phyloP scores from a whole-genome alignment of 2,797 vertebrate species.

The Vultur gryphus region DNA sequence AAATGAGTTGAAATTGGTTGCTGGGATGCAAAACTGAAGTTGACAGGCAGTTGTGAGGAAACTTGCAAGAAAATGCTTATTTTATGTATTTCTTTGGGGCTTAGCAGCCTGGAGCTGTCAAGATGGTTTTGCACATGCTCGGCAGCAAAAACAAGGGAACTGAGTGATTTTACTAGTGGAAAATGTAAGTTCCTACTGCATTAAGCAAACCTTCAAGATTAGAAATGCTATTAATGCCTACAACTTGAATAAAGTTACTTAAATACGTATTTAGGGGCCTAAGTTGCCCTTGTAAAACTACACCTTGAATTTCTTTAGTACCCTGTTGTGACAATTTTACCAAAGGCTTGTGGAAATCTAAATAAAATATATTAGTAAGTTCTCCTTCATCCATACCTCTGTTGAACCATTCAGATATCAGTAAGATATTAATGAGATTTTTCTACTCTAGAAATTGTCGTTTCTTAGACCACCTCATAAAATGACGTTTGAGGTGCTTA shows the following conservation, averaged over 20 bases:
- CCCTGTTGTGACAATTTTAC: background rate
- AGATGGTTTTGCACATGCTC: constrained; percentile 48
- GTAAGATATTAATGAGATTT: background rate
- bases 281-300: background rate
- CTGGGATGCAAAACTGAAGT: constrained; percentile 53
- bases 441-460: background rate
- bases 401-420: background rate
- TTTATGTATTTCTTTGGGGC: constrained; percentile 49
- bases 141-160: constrained; percentile 7
- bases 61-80: constrained; percentile 56
- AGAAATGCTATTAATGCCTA: constrained; percentile 4
- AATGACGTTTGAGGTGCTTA: background rate
- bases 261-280: background rate
- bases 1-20: constrained; percentile 55
- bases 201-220: background rate
- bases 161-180: background rate
- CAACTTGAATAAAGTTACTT: background rate
- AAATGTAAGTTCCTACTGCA: constrained; percentile 3
- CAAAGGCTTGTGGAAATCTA: background rate
- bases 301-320: background rate
- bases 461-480: background rate
- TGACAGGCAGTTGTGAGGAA: constrained; percentile 52
- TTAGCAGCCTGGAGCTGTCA: constrained; percentile 59
- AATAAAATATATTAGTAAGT: background rate
- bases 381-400: background rate